Conservation (phyloP, 2,113 vertebrate genomes). For the Mirounga angustirostris region DNA sequence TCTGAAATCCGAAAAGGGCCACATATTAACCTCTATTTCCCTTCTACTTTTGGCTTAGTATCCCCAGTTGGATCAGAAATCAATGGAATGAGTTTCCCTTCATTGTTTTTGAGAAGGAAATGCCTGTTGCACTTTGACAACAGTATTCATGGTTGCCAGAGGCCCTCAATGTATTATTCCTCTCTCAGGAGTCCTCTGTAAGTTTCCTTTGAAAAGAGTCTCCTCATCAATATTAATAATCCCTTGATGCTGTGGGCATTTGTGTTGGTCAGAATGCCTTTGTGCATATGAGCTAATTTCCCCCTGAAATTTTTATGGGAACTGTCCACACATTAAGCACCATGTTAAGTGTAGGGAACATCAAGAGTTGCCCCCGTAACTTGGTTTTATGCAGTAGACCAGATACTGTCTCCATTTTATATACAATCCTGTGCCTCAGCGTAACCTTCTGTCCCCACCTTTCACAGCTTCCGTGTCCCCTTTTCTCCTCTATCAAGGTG, state of each 20-base stretch:
- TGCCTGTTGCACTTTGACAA: slow-evolving; percentile 52
- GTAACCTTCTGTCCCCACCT: too few relatives aligned
- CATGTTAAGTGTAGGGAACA: background rate
- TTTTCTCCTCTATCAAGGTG: background rate
- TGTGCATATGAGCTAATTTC: background rate
- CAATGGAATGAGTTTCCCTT: slow-evolving; percentile 49
- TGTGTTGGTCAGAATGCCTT: slow-evolving; percentile 9
- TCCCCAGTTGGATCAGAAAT: slow-evolving; percentile 52
- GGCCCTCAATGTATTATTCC: background rate
- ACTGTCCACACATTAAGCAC: background rate
- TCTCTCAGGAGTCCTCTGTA: background rate
- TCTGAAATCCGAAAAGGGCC: background rate
- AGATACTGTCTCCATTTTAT: accelerated
- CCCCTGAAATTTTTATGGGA: background rate
- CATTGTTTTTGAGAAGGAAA: slow-evolving; percentile 67
- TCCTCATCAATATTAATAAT: slow-evolving; percentile 52
- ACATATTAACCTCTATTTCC: slow-evolving; percentile 6
- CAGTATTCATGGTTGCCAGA: background rate
- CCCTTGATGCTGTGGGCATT: background rate
- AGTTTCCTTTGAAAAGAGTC: slow-evolving; percentile 58
- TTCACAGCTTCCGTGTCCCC: too few relatives aligned
- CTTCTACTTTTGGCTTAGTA: background rate
- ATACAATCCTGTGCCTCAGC: background rate
- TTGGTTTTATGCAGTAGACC: background rate
- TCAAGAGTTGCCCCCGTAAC: background rate